These are phyloP conservation scores for Squalus acanthias DNA, from an alignment of 2,797 vertebrate species.

Conservation along the genomic window DNA sequence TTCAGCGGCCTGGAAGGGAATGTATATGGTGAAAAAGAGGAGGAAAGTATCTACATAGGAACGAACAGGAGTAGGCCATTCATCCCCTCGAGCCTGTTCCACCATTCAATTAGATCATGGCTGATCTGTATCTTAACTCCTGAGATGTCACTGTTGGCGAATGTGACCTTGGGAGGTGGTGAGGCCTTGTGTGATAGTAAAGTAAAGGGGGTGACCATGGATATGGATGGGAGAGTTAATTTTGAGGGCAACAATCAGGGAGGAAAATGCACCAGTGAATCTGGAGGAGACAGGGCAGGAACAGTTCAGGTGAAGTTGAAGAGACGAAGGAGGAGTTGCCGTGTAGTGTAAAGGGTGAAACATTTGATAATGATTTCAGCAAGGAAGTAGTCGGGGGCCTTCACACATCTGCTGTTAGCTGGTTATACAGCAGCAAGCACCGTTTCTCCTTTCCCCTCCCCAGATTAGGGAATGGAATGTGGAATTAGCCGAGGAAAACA, in stretches of 20 bases:
- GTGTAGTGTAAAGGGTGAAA: background rate
- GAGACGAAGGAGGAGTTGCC: background rate
- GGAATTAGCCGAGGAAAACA: background rate
- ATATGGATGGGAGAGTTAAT: background rate
- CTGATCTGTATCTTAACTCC: background rate
- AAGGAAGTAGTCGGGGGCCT: background rate
- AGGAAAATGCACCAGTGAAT: background rate
- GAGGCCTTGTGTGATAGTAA: background rate
- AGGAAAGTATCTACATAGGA: background rate
- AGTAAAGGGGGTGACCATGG: background rate
- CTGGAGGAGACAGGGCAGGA: background rate
- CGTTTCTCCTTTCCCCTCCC: background rate
- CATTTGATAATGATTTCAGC: background rate
- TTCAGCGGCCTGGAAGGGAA: background rate
- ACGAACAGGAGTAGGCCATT: background rate
- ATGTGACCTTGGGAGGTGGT: too few species aligned
- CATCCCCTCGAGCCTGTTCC: background rate
- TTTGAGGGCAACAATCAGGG: background rate
- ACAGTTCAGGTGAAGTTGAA: background rate
- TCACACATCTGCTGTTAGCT: background rate
- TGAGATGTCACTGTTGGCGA: background rate
- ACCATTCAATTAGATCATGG: background rate
- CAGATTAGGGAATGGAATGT: background rate
- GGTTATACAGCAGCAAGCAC: background rate
- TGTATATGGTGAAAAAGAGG: background rate